These are phyloP conservation scores for Ichneumoninae sp. DNA, from an alignment of 2,888 invertebrate species.

Conservation along the genomic window DNA sequence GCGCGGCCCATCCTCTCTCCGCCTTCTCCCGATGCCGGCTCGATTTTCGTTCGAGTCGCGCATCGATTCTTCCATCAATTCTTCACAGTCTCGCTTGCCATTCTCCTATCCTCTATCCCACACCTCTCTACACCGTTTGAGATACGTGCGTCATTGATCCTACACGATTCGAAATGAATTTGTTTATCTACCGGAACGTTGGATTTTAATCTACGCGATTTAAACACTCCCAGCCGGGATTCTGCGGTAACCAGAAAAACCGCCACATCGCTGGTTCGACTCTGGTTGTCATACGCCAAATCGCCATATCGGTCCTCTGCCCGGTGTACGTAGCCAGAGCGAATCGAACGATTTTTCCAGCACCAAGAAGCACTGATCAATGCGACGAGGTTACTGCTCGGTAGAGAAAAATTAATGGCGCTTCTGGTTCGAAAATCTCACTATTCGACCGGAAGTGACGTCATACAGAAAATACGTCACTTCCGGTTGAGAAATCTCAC, in stretches of 20 bases:
- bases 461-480: too few species aligned
- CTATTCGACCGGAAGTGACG: too few species aligned
- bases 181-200: not conserved
- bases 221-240: not conserved
- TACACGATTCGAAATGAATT: constrained; percentile 12
- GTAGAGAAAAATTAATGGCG: too few species aligned
- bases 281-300: too few species aligned
- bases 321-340: too few species aligned
- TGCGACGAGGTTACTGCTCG: too few species aligned
- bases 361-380: too few species aligned
- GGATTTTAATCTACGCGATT: not conserved
- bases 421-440: too few species aligned
- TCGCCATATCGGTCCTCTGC: too few species aligned
- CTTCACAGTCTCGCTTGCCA: constrained; percentile 54
- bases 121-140: constrained; percentile 40
- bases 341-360: too few species aligned
- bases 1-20: constrained; percentile 58
- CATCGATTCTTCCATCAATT: constrained; percentile 67
- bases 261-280: too few species aligned
- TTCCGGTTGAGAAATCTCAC: too few species aligned
- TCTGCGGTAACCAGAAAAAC: not conserved
- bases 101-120: constrained; percentile 32
- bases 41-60: constrained; percentile 66
- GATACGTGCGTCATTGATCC: constrained; percentile 36
- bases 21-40: constrained; percentile 46